Conservation (phyloP, 2,888 invertebrate species). For the Ennomos quercinarius region DNA sequence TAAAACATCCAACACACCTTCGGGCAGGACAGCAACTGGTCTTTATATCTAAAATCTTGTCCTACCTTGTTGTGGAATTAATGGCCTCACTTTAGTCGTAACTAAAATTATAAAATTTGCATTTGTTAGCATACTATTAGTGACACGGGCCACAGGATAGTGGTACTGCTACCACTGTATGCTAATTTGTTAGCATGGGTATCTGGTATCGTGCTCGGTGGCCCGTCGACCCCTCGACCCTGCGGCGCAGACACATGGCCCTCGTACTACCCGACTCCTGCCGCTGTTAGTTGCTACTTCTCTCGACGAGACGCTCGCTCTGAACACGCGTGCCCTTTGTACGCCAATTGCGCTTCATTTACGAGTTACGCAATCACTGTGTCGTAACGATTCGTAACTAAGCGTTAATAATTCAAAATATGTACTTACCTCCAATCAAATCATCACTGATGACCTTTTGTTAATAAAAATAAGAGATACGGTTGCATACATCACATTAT, state of each 20-base stretch:
- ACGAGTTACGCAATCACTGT: constrained; percentile 60
- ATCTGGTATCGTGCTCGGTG: constrained; percentile 45
- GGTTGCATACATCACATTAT: constrained; percentile 41
- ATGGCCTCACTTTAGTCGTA: constrained; percentile 28
- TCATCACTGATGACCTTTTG: constrained; percentile 44
- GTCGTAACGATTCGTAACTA: constrained; percentile 44
- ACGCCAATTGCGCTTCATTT: constrained; percentile 67
- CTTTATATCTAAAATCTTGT: constrained; percentile 24
- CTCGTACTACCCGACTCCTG: constrained; percentile 2
- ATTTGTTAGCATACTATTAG: constrained; percentile 26
- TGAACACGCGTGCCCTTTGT: constrained; percentile 51
- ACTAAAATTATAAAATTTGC: constrained; percentile 21
- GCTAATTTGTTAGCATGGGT: constrained; percentile 50
- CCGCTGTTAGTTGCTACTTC: constrained; percentile 3
- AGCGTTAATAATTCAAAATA: constrained; percentile 15
- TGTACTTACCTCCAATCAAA: constrained; percentile 22
- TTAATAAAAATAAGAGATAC: constrained; percentile 1
- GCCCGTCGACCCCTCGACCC: constrained; percentile 38
- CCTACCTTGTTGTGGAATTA: constrained; percentile 21
- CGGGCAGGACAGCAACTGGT: constrained; percentile 40
- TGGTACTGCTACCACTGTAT: constrained; percentile 26
- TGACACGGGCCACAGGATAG: constrained; percentile 16
- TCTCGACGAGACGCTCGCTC: constrained; percentile 9
- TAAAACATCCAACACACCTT: constrained; percentile 32
- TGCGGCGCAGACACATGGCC: constrained; percentile 3